A percentile compares a stretch with the other conserved stretches of the same genome.
These are phyloP conservation scores for Hylaea fasciaria DNA, from an alignment of 2,888 invertebrate genomes.

Conservation along the genomic window DNA sequence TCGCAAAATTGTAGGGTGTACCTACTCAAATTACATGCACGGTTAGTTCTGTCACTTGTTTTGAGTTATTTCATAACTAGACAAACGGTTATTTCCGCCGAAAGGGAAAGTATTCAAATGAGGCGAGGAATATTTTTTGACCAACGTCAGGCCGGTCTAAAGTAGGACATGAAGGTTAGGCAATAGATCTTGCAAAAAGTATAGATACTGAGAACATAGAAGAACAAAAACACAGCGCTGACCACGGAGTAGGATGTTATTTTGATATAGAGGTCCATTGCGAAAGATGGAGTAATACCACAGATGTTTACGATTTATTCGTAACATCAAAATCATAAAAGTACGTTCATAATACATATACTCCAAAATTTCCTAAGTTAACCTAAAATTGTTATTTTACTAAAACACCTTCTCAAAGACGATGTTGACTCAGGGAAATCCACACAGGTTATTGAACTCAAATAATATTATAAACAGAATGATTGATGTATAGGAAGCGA, in stretches of 20 bases:
- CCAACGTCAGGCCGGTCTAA: slow-evolving; percentile 32
- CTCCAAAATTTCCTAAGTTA: too few species aligned
- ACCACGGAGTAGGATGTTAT: background rate
- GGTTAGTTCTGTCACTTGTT: slow-evolving; percentile 50
- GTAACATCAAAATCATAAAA: background rate
- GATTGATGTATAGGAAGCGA: slow-evolving; percentile 19
- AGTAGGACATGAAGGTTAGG: slow-evolving; percentile 23
- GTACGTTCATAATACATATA: too few species aligned
- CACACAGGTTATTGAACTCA: background rate
- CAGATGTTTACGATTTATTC: background rate
- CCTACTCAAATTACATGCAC: slow-evolving; percentile 50
- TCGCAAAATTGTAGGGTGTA: slow-evolving; percentile 53
- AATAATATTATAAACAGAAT: slow-evolving; percentile 9
- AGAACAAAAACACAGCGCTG: background rate
- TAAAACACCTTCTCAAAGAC: too few species aligned
- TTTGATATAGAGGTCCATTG: background rate
- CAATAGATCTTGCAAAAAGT: slow-evolving; percentile 12
- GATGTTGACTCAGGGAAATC: background rate
- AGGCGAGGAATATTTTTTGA: slow-evolving; percentile 50
- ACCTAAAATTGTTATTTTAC: too few species aligned
- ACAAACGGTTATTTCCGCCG: slow-evolving; percentile 64
- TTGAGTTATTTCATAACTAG: slow-evolving; percentile 55
- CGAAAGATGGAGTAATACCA: background rate
- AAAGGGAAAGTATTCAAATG: slow-evolving; percentile 67
- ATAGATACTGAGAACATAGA: slow-evolving; percentile 7